Base-by-base conservation (phyloP, 2,888 invertebrate species). In the Lepetodrilus schrolli region DNA sequence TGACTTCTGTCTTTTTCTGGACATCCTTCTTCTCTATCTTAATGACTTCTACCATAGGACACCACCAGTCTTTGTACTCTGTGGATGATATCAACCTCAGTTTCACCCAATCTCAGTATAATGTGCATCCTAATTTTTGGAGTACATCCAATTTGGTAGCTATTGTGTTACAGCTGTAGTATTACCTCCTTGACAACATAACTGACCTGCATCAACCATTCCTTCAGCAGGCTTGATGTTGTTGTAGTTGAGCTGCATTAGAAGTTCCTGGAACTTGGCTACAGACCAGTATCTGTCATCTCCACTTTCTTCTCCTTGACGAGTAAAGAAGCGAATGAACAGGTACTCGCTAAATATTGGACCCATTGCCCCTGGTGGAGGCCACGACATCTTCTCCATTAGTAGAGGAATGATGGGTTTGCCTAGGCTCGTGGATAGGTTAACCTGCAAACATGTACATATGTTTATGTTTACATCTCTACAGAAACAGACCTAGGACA, bases 331-430 rank as follows among this genome's bases (percentile, higher is more conserved):
- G 4, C 80, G 72, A 23, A 83, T 80, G 47, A 76, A 86, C 7
- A 86, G 73, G 73, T 82, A 84, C 51, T 87, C 86, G 26, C 82
- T 80, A 58, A 87, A 82, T 21, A 87, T 82, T 4, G 85, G 84
- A 4, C 86, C 84, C 82, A 87, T 85, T n/a, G 82, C 69, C 13
- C 86, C 86, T 3, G 76, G 66, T 4, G 86, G 86, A 36, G 86
- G 86, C 86, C 86, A 86, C 1, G 75, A 10, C 77, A 82, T 76
- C 34, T 78, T 79, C 66, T 87, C 86, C 78, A 86, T 73, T 70
- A 86, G 74, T 20, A 87, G 75, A 10, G 86, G 86, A 23, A 86
- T 86, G 17, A 86, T 77, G 1, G 83, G 78, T 72, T 86, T 87
- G 21, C 80, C 78, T 49, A 85, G 72, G 34, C 72, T 77, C 8